A percentile compares a stretch with the other conserved stretches of the same genome.
phyloP scores from a whole-genome alignment of 2,797 vertebrate species.

The Peromyscus eremicus region DNA sequence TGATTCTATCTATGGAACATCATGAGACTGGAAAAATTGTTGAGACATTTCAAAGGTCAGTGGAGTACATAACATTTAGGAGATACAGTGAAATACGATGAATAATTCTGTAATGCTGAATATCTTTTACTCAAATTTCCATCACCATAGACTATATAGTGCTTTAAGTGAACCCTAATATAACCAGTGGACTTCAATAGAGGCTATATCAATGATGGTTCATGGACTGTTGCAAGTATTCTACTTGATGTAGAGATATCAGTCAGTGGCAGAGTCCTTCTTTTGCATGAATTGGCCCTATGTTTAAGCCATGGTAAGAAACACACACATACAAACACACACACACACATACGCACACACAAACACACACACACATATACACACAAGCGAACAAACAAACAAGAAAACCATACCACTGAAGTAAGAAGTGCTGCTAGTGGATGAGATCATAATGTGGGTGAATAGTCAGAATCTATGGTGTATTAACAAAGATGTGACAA shows the following conservation, averaged over 20 bases:
- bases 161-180: not conserved
- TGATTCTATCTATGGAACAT: not conserved
- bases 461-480: not conserved
- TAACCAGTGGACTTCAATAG: not conserved
- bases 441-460: accelerated
- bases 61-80: too few relatives aligned
- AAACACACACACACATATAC: not conserved
- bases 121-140: not conserved
- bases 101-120: too few relatives aligned
- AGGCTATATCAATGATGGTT: not conserved
- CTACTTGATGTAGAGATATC: not conserved
- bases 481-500: not conserved
- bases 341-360: not conserved
- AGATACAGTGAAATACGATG: not conserved
- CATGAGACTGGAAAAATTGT: not conserved
- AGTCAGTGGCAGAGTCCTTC: not conserved
- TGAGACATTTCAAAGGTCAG: not conserved
- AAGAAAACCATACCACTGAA: not conserved
- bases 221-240: not conserved
- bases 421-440: not conserved
- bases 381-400: not conserved
- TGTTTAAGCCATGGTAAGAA: too few relatives aligned
- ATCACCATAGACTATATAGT: not conserved
- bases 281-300: not conserved
- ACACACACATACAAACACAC: not conserved